Evolutionary conservation across 2,113 vertebrate genomes (phyloP), one percentile per base, ranked within the genome.

Genomic region (Amazona vittata): DNA sequence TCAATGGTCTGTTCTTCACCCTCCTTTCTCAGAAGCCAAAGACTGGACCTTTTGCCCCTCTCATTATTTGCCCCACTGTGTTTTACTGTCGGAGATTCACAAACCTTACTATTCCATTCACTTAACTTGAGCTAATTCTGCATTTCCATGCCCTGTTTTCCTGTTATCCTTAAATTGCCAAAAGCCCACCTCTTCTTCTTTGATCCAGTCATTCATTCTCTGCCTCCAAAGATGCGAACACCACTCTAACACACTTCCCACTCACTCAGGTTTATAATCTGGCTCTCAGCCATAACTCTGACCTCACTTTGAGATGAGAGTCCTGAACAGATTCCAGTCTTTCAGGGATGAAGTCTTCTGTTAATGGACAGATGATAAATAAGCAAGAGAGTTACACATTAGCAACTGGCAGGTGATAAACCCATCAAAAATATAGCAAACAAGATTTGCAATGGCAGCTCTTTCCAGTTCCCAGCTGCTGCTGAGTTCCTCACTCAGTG

Each of bases 321-420:
- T 69, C 60, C 71, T 75, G 46, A 83, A 43, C 24, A 49, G 60
- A 78, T 75, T 88, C 64, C 29, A 55, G 50, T 90, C 82, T 78
- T 86, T 74, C 53, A 67, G 60, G 60, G 35, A 43, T 19, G 69
- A 80, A 86, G 20, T 50, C 64, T 93, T 63, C n/a, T 3, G 0
- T 55, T 92, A 95, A 75, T 26, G 60, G 60, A 53, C 20, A 83
- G n/a, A 75, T 82, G 46, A 91, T 82, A 93, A 84, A 84, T 82
- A 82, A 84, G 28, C 17, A 52, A 76, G 41, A 46, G 33, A 63
- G n/a, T 64, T 85, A 52, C 63, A 86, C 39, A 41, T 90, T 73
- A 73, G 39, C 37, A 47, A 52, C 41, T 57, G 49, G 49, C 37
- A 90, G 73, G 63, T 81, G 86, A 84, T 94, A 90, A 88, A 63